Base-by-base conservation (phyloP, 1,140 invertebrate genomes). In the Camponotus vicinus region DNA sequence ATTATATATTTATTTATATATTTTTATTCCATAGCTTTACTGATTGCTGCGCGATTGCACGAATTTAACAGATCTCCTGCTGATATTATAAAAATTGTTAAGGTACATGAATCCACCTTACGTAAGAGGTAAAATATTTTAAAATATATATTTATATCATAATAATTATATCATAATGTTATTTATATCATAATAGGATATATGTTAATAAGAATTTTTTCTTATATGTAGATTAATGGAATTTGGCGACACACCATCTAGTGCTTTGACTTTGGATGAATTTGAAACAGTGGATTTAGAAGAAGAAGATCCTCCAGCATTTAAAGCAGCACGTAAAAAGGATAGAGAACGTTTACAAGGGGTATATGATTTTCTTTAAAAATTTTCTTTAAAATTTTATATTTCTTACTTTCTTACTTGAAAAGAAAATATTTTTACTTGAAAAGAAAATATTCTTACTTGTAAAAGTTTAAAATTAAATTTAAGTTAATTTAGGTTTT, bases 281-380 rank as follows among this genome's bases (percentile, higher is more conserved):
- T 99, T 99, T 93, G 98, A 99, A 97, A 98, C 97, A 0, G 98
- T 99, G 6, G 99, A 99, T 95, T 95, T 99, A 73, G 99, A 99
- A 93, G 98, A 99, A 91, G 98, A 99, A 93, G 99, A 99, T 95
- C 99, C 99, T 40, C 98, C 98, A 0, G 97, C 98, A 0, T 99
- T 99, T 93, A 99, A 98, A 95, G 97, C 97, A 5, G 98, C 98
- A 0, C 96, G 98, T 66, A 97, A 97, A 93, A 98, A 98, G 92
- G 98, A 98, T 93, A 97, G 97, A 78, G 98, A 98, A 93, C 94
- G 97, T 63, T 94, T 98, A 69, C 97, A 97, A 92, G 97, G 96
- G 95, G 97, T 97, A 95, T 97, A 95, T 90, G 67, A 63, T 57
- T 49, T 76, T 86, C 21, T 40, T 75, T 32, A 32, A 66, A 85